phyloP scores from a whole-genome alignment of 92 coral and sea anemone genomes.

The Paragorgia papillata region DNA sequence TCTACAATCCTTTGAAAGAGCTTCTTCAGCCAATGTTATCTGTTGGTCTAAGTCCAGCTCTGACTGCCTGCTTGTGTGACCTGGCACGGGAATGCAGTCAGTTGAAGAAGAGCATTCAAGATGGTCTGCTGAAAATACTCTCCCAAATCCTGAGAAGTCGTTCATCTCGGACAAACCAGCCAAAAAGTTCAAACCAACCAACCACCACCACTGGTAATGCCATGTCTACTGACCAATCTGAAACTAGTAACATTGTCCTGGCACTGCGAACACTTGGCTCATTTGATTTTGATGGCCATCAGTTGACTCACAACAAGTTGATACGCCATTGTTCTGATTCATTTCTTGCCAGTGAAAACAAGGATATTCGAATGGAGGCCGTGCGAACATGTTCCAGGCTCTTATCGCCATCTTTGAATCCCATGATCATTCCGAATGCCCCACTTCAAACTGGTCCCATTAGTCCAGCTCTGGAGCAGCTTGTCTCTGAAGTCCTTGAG shows the following conservation, averaged over 20 bases:
- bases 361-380: conserved; percentile 98
- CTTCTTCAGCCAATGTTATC: conserved; percentile 93
- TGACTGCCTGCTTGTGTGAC: conserved; percentile 96
- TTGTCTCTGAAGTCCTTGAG: conserved; percentile 93
- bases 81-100: conserved; percentile 93
- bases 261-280: conserved; percentile 94
- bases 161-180: conserved; percentile 80
- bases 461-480: conserved; percentile 90
- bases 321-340: conserved; percentile 98
- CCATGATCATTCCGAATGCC: conserved; percentile 95
- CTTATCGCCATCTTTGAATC: conserved; percentile 90
- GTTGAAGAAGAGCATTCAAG: conserved; percentile 92
- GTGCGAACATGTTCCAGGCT: conserved; percentile 97
- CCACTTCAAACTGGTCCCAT: conserved; percentile 79
- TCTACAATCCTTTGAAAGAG: conserved; percentile 91
- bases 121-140: conserved; percentile 93
- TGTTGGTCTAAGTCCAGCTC: conserved; percentile 96
- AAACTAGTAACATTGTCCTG: conserved; percentile 81
- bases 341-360: conserved; percentile 95
- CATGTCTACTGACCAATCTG: conserved; percentile 64
- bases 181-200: conserved; percentile 76
- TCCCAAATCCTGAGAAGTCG: conserved; percentile 88
- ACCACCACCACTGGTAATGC: conserved; percentile 75
- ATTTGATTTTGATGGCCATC: conserved; percentile 96
- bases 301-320: conserved; percentile 80